Evolutionary conservation across 2,113 vertebrate genomes (phyloP), one percentile per base, ranked within the genome.

Genomic region (Alosa alosa): DNA sequence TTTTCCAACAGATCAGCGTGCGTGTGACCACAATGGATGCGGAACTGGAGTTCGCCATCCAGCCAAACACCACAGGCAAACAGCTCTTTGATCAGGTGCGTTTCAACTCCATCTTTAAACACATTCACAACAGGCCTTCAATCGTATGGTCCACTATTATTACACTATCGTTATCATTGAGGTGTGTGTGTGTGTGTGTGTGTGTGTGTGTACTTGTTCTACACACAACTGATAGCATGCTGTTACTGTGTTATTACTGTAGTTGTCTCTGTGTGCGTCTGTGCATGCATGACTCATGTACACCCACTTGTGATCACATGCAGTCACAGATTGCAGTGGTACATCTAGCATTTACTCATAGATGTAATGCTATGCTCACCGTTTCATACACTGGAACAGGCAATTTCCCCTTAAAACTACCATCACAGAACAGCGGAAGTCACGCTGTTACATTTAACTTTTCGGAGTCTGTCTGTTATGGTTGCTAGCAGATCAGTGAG

Each of bases 11-110:
- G 98, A 98, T 98, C 88, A 99, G 96, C 81, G 98, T 99, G 84
- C 96, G 97, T 92, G 98, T 99, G 84, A 99, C 97, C 93, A 99
- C 97, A 46, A 98, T 99, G 97, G 98, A 99, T 89, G 98, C 98
- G 89, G 98, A 99, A 93, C 93, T 99, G 96, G 98, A 99, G 93
- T 99, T 99, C 85, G 97, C 98, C 91, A 99, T 99, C 94, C 98
- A 99, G 96, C 97, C 98, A 88, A 99, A 97, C 86, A 99, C 98
- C 88, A 99, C 98, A 7, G 98, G 98, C 86, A 99, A 99, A 88
- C 97, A 99, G 86, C 96, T 99, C 50, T 99, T 98, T 89, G 98
- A 99, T 93, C 98, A 99, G 96, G 98, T 98, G 91, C 11, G 89
- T 87, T 11, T 39, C 36, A 72, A 4, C 44, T 10, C 25, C 8